Base-by-base conservation (phyloP, 2,113 vertebrate genomes). In the Salminus brasiliensis region DNA sequence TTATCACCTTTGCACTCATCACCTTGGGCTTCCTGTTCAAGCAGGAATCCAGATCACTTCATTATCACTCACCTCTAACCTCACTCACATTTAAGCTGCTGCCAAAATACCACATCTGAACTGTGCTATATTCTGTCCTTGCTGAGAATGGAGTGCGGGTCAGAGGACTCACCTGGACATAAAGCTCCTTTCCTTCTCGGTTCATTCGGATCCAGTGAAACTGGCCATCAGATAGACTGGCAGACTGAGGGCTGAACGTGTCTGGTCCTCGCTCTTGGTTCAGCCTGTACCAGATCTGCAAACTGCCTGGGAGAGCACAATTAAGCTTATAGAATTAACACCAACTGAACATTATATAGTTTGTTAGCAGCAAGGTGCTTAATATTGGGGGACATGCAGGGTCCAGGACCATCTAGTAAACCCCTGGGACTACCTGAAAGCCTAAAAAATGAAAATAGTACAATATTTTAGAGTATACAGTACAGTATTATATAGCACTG, bases 221-320 rank as follows among this genome's bases (percentile, higher is more conserved):
- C 47, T 87, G 91, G 71, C 90, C 88, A 45, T 96, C 93, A 66
- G 95, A 94, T 83, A 96, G 88, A 83, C 93, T 95, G 85, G 93
- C 90, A 45, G 86, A 90, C 36, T 91, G 87, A 8, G 94, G 88
- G 32, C 90, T 94, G 85, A 95, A 94, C 60, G 90, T 85, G 45
- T 93, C 92, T 0, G 80, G 85, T 32, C 89, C 88, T 53, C 90
- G 92, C 81, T 93, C 94, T 49, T 79, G 81, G 86, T 88, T 92
- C 53, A 94, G 79, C 63, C 89, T 92, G 86, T 93, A 95, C 76
- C 90, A 92, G 79, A 95, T 92, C 69, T 95, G 95, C 89, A 96
- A 91, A 84, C 94, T 96, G 88, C 95, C 95, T 96, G 78, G 89
- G 84, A 92, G 88, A 88, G 59, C 45, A 82, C 53, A 71, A 73